Conservation (phyloP, 2,797 vertebrate genomes). For the Thripadectes ignobilis region DNA sequence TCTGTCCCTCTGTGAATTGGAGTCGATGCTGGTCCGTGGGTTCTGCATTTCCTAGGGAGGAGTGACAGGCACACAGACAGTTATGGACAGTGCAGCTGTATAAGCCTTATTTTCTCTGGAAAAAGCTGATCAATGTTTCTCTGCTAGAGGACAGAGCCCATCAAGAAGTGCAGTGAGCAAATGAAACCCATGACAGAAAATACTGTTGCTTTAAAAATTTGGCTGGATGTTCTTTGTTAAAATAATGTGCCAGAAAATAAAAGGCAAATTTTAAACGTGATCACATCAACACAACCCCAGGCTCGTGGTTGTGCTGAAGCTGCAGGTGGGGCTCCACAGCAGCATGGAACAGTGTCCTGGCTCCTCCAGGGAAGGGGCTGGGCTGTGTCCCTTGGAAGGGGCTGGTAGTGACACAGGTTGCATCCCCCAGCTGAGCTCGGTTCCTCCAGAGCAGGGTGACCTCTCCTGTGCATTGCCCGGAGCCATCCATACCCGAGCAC, state of each 20-base stretch:
- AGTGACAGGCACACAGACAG: neutral
- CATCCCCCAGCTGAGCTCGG: neutral
- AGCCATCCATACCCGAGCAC: neutral
- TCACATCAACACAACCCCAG: neutral
- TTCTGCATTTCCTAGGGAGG: neutral
- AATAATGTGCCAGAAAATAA: neutral
- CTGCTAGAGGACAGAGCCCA: neutral
- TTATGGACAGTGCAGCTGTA: rapidly evolving
- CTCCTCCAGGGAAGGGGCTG: neutral
- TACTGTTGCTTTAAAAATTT: neutral
- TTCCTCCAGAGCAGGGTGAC: neutral
- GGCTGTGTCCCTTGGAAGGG: neutral
- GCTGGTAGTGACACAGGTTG: neutral
- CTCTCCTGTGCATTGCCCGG: rapidly evolving
- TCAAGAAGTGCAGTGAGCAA: neutral
- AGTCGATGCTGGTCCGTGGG: neutral
- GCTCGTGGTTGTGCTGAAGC: neutral
- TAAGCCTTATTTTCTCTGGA: neutral
- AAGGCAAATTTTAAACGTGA: neutral
- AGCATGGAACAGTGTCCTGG: too few relatives aligned
- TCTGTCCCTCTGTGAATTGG: neutral
- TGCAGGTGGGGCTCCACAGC: neutral
- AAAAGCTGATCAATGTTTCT: neutral
- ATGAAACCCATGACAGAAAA: neutral
- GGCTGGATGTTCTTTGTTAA: neutral